Evolutionary conservation across 2,797 vertebrate species (phyloP), one percentile per base, ranked within the genome.

Genomic region (Onychomys leucogaster): DNA sequence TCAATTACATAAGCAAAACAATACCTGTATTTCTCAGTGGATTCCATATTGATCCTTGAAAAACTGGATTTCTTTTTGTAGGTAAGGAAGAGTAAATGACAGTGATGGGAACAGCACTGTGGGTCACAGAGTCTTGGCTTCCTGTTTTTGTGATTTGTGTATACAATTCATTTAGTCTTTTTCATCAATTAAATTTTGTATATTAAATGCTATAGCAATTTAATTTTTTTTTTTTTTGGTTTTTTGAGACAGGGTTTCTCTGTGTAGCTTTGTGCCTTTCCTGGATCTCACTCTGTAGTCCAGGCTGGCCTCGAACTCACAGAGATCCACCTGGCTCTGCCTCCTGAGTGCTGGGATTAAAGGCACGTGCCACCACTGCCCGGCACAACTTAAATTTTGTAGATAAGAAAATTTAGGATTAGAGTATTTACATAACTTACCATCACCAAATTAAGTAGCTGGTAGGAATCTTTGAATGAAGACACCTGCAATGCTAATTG

Each of bases 381-480:
- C n/a, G n/a, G n/a, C n/a, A n/a, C n/a, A 86, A 55, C 75, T 63
- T 97, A 89, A 23, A 61, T 83, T 92, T 94, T 90, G 2, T 27
- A 87, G 61, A 67, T 76, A 27, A 94, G n/a, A 82, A 88, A 73
- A 69, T 27, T 77, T 88, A 88, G 25, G 73, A 71, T 91, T 94
- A 94, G 41, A 63, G 6, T 82, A 90, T 95, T 95, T 85, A 85
- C 67, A 41, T 94, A 89, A 85, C 37, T 93, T 81, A 37, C 69
- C 10, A 57, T 91, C 16, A 80, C 37, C n/a, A 89, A 92, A 73
- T 90, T 78, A 87, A 92, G 61, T 27, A 65, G 0, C 23, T 83
- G 52, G 25, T 43, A 59, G 76, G n/a, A 80, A 69, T 75, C 85
- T 95, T 59, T 90, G 57, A 86, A 52, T 89, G 89, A 93, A 43